Base-by-base conservation (phyloP, 2,113 vertebrate species). In the Gila orcuttii region DNA sequence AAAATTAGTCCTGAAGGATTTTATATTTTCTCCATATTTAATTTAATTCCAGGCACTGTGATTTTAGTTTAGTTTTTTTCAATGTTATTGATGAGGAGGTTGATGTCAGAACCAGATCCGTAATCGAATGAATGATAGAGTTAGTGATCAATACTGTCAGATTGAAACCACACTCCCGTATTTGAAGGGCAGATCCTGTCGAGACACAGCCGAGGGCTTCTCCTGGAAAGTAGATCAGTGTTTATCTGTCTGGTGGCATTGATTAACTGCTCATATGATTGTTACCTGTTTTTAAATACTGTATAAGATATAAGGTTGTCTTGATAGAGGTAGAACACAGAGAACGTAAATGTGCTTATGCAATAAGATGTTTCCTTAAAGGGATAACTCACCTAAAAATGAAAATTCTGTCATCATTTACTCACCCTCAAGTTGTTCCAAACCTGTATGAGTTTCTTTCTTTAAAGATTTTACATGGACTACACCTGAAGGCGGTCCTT, bases 121-220 rank as follows among this genome's bases (percentile, higher is more conserved):
- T 82, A 83, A 83, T 87, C 39, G 55, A 50, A 84, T 90, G 78
- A 85, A 76, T 89, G 85, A 90, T 89, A 57, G 42, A 80, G 87
- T 82, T 68, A 57, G 60, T 82, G 59, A 88, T 86, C 36, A 73
- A 82, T 83, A 69, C 33, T 64, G 76, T 85, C 50, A 52, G 79
- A 33, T 47, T 23, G 21, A 68, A 81, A 87, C 39, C 28, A 59
- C 74, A 28, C 69, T 82, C 85, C 39, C 31, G 39, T 76, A 66
- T 68, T 86, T 52, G 15, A 74, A 64, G 76, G 82, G 66, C 82
- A 73, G 86, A 85, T 91, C 79, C 77, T 85, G 75, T 81, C 42
- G 11, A 75, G 75, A 55, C 28, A 42, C 36, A 2, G 4, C 33
- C 9, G 11, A 69, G 21, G 21, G 68, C 21, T 71, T 71, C 68